Base-by-base conservation (phyloP, 1,140 invertebrate species). In the Drosophila ercepeae region DNA sequence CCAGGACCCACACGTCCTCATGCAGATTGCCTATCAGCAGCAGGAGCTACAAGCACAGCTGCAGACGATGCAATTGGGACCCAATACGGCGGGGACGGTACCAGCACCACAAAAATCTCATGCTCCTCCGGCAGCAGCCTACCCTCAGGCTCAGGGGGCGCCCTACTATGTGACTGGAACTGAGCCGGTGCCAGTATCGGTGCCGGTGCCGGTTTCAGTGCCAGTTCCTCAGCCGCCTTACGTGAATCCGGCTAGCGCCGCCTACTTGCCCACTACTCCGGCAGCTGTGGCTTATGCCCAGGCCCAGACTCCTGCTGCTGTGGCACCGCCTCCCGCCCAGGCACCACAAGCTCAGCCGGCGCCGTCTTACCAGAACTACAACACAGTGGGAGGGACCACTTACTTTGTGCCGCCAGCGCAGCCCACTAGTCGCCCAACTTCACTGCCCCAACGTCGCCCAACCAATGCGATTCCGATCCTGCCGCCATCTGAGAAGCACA, bases 401-500 rank as follows among this genome's bases (percentile, higher is more conserved):
- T 91, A 91, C 50, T 91, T 91, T 60, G 89, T 91, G 53, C 86
- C 90, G 19, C 89, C 90, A 6, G 72, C 74, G 3, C 90, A 89
- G 60, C 54, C 84, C 14, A 50, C 78, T 13, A 81, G 68, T 19
- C 76, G 91, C 16, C 91, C 89, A 1, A 63, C 84, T 34, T 77
- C 63, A 32, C 48, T 91, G 51, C 84, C 90, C n/a, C 90, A 91
- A 68, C 75, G 91, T 42, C 83, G 92, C 27, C 92, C 91, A 11
- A 92, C 91, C 16, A 92, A 91, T 69, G 91, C 92, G 14, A 92
- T 92, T 54, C 92, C 92, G 32, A 92, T 92, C 36, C 68, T 92
- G 25, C 91, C 92, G 19, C 92, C 92, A 39, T 91, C 92, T 4
- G 90, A 91, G 49, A 90, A 90, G 46, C 86, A 90, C 29, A 90